Percentiles rank a stretch among this genome's conserved stretches.
Evolutionary conservation across 2,888 invertebrate species (phyloP).

Genomic region (Zaprionus lineosus): DNA sequence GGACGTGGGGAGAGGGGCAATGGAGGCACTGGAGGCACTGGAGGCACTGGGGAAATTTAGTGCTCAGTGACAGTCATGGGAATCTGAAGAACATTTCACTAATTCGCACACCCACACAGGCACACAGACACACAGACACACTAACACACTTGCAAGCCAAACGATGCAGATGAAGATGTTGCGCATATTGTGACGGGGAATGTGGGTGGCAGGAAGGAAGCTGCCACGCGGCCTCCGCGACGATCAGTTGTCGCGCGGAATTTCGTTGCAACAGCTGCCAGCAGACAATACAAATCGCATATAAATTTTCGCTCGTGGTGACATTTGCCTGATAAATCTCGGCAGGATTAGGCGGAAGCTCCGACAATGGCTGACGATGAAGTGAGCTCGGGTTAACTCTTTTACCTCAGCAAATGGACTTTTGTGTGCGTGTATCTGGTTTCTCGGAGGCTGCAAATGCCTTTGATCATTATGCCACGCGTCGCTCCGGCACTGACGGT

Average conservation of each 20-base stretch:
- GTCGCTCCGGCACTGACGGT: slow-evolving; percentile 34
- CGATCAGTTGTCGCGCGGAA: slow-evolving; percentile 64
- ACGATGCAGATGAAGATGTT: slow-evolving; percentile 41
- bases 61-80: slow-evolving; percentile 61
- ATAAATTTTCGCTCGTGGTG: slow-evolving; percentile 76
- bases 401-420: too few species aligned
- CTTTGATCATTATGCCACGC: slow-evolving; percentile 57
- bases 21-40: too few species aligned
- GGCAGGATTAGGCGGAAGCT: slow-evolving; percentile 58
- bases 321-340: slow-evolving; percentile 79
- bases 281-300: slow-evolving; percentile 47
- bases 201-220: slow-evolving; percentile 33
- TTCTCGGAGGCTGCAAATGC: slow-evolving; percentile 44
- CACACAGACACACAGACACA: slow-evolving; percentile 24
- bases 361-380: slow-evolving; percentile 43
- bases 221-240: slow-evolving; percentile 28
- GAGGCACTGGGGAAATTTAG: too few species aligned
- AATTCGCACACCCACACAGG: slow-evolving; percentile 49
- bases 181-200: slow-evolving; percentile 38
- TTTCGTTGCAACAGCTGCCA: slow-evolving; percentile 35
- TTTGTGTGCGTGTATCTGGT: too few species aligned
- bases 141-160: slow-evolving; percentile 9
- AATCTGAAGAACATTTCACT: slow-evolving; percentile 69
- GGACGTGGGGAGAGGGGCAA: too few species aligned
- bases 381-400: slow-evolving; percentile 14